Conservation (phyloP, 2,797 vertebrate species). For the Decapterus maruadsi region DNA sequence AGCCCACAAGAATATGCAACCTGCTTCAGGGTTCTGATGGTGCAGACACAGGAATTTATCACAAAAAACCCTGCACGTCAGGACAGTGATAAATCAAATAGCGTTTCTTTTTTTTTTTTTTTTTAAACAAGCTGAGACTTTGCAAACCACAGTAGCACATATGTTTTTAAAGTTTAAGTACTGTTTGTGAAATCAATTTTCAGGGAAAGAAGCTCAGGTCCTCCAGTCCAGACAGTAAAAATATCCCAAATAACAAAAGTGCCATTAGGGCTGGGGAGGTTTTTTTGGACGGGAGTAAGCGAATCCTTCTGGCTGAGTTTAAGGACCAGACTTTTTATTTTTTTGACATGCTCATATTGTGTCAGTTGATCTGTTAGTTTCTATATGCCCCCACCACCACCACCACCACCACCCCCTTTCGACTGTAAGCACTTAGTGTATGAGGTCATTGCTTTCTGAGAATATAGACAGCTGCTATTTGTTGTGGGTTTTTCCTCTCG, state of each 20-base stretch:
- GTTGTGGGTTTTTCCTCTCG: slow-evolving; percentile 42
- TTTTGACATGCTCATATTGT: slow-evolving; percentile 30
- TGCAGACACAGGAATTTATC: slow-evolving; percentile 1
- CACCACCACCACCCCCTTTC: slow-evolving; percentile 15
- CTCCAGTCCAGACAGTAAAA: slow-evolving; percentile 55
- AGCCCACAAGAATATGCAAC: not conserved
- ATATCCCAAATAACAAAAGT: slow-evolving; percentile 35
- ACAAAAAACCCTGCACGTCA: not conserved
- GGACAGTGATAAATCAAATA: slow-evolving; percentile 36
- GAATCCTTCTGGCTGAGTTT: slow-evolving; percentile 22
- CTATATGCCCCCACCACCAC: slow-evolving; percentile 21
- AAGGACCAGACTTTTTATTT: slow-evolving; percentile 44
- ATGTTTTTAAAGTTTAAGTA: slow-evolving; percentile 63
- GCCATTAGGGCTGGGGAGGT: slow-evolving; percentile 59
- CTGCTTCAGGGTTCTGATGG: slow-evolving; percentile 5
- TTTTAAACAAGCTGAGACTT: slow-evolving; percentile 41
- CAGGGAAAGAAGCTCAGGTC: slow-evolving; percentile 22
- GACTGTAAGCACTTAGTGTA: slow-evolving; percentile 49
- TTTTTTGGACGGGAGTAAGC: slow-evolving; percentile 24
- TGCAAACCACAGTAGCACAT: slow-evolving; percentile 42
- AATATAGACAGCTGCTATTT: slow-evolving; percentile 56
- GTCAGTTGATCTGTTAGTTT: slow-evolving; percentile 49
- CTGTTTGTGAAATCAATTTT: slow-evolving; percentile 68
- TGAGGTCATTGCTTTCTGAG: slow-evolving; percentile 65
- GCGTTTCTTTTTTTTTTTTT: slow-evolving; percentile 16